These are phyloP conservation scores for Isaurus tuberculatus DNA, from an alignment of 92 coral and sea anemone genomes.

Conservation along the genomic window DNA sequence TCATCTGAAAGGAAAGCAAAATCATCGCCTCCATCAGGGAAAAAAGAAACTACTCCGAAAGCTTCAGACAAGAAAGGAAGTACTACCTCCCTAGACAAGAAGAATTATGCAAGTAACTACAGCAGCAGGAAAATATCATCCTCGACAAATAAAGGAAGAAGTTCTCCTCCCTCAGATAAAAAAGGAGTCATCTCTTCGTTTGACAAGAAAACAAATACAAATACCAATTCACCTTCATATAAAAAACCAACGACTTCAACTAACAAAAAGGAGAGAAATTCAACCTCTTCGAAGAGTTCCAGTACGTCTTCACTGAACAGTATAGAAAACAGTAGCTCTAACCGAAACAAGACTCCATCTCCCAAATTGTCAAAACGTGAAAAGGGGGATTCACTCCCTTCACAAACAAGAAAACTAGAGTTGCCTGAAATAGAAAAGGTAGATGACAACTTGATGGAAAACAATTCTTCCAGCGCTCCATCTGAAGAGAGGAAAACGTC, in stretches of 20 bases:
- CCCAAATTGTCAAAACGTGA: background rate
- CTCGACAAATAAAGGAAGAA: background rate
- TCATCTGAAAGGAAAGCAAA: background rate
- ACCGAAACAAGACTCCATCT: constrained; percentile 29
- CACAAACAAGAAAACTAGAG: constrained; percentile 7
- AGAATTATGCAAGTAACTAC: background rate
- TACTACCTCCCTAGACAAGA: background rate
- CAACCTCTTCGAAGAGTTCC: background rate
- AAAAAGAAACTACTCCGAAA: constrained; percentile 6
- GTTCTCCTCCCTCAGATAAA: background rate
- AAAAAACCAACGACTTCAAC: background rate
- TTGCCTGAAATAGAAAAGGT: background rate
- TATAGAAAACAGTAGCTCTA: background rate
- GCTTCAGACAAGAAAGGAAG: background rate
- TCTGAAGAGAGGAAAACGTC: background rate
- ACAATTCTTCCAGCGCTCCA: background rate
- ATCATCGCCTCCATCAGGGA: background rate
- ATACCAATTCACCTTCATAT: background rate
- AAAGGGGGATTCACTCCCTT: constrained; percentile 9
- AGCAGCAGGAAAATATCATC: background rate
- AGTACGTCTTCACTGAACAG: constrained; percentile 8
- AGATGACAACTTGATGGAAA: background rate
- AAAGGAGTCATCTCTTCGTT: background rate
- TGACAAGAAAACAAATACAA: constrained; percentile 8
- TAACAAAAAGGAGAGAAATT: background rate